Evolutionary conservation across 2,113 vertebrate species (phyloP).

Genomic region (Hylia prasina): DNA sequence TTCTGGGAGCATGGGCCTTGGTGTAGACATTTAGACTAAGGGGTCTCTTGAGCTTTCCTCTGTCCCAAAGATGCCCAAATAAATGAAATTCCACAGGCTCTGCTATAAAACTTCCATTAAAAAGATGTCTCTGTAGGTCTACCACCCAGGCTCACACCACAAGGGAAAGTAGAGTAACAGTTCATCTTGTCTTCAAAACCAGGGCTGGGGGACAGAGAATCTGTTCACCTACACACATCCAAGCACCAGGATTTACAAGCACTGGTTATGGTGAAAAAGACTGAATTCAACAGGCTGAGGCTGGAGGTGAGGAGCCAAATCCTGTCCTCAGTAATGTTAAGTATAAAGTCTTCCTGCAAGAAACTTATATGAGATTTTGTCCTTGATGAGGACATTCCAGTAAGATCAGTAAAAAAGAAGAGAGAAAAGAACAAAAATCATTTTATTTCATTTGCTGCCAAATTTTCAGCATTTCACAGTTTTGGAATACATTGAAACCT

Average conservation of each 20-base stretch:
- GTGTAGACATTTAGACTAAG: not conserved
- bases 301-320: not conserved
- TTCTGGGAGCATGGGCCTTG: not conserved
- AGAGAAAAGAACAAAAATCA: not conserved
- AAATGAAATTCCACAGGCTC: not conserved
- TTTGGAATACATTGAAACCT: not conserved
- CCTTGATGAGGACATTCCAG: not conserved
- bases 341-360: not conserved
- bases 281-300: not conserved
- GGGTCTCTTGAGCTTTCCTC: not conserved
- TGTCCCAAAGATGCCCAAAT: not conserved
- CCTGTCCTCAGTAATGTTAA: not conserved
- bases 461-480: not conserved
- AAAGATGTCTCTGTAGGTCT: not conserved
- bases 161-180: not conserved
- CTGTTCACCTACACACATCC: not conserved
- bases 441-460: not conserved
- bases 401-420: not conserved
- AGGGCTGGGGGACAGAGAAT: not conserved
- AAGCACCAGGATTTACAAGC: not conserved
- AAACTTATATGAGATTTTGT: not conserved
- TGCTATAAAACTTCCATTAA: not conserved
- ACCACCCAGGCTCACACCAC: not conserved
- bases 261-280: not conserved
- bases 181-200: not conserved